phyloP scores from a whole-genome alignment of 2,113 vertebrate genomes.

The Strix aluco region DNA sequence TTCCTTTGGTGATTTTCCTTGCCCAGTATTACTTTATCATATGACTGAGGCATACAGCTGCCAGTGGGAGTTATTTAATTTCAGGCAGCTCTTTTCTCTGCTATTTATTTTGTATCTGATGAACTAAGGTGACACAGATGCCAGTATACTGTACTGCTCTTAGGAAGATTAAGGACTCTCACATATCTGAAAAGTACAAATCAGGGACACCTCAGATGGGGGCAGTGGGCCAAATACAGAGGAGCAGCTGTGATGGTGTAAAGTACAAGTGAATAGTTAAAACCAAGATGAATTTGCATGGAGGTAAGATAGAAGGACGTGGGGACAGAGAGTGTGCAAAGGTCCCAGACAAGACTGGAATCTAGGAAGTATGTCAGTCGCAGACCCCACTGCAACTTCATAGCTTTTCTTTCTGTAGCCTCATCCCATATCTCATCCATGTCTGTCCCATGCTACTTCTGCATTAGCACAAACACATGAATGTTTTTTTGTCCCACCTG shows the following conservation, averaged over 20 bases:
- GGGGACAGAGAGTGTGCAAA: not conserved
- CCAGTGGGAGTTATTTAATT: not conserved
- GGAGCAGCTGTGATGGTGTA: not conserved
- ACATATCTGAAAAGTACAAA: not conserved
- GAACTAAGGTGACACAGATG: not conserved
- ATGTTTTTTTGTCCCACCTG: not conserved
- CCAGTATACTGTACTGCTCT: not conserved
- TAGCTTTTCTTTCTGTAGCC: not conserved
- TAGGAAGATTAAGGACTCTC: not conserved
- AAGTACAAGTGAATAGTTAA: not conserved
- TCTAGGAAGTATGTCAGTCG: not conserved
- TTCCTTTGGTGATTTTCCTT: conserved; percentile 2
- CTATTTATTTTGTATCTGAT: not conserved
- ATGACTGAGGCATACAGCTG: not conserved
- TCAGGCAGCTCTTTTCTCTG: conserved; percentile 1
- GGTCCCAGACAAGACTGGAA: not conserved
- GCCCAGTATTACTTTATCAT: not conserved
- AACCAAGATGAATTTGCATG: not conserved
- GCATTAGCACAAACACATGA: not conserved
- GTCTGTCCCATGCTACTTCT: not conserved
- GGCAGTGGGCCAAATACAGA: not conserved
- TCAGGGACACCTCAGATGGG: not conserved
- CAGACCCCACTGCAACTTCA: not conserved
- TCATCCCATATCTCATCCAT: not conserved
- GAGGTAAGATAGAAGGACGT: not conserved